phyloP scores from a whole-genome alignment of 2,797 vertebrate genomes.

The Rousettus madagascariensis region DNA sequence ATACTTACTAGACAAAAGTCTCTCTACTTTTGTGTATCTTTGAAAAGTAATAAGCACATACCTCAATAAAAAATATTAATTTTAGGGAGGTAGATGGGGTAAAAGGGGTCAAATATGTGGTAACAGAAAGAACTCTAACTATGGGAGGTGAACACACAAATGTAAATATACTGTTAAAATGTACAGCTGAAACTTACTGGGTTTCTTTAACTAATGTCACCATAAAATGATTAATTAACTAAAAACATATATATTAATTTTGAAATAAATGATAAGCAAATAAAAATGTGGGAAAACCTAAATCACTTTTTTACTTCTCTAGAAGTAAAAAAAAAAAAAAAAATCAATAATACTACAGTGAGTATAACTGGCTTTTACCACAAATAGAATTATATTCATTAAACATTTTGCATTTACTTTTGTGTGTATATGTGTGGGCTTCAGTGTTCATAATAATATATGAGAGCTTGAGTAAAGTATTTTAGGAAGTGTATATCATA shows the following conservation, averaged over 20 bases:
- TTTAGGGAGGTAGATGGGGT: too few relatives aligned
- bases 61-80: not conserved
- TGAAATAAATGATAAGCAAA: not conserved
- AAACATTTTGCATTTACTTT: constrained; percentile 20
- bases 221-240: too few relatives aligned
- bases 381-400: not conserved
- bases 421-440: not conserved
- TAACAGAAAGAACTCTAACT: too few relatives aligned
- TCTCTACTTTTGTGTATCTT: not conserved
- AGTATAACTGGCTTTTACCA: not conserved
- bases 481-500: not conserved
- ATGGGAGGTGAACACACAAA: too few relatives aligned
- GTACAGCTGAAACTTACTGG: too few relatives aligned
- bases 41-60: not conserved
- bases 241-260: not conserved
- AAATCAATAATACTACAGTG: not conserved
- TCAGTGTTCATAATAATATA: not conserved
- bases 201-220: too few relatives aligned
- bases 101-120: too few relatives aligned
- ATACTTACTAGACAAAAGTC: not conserved
- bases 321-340: constrained; percentile 36
- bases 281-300: not conserved
- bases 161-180: too few relatives aligned
- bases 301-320: not conserved
- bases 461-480: not conserved